These are phyloP conservation scores for Oryzias celebensis DNA, from an alignment of 2,113 vertebrate genomes.

Conservation along the genomic window DNA sequence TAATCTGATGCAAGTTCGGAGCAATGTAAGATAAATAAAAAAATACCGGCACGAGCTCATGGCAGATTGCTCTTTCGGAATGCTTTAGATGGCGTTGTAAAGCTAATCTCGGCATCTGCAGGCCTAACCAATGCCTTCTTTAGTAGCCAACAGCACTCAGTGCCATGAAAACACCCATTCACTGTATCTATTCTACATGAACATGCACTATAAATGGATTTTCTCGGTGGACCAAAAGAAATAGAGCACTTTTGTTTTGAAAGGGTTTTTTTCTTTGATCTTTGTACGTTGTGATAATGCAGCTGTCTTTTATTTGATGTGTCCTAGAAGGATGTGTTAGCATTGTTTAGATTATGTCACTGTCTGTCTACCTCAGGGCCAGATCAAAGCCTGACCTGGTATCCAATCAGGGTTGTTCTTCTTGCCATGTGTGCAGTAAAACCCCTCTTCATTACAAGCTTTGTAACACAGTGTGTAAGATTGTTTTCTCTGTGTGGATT, in stretches of 20 bases:
- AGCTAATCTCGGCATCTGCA: constrained; percentile 54
- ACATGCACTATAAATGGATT: constrained; percentile 77
- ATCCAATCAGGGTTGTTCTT: constrained; percentile 85
- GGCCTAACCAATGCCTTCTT: constrained; percentile 56
- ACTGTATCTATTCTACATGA: constrained; percentile 73
- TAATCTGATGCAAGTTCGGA: constrained; percentile 64
- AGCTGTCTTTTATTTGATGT: constrained; percentile 76
- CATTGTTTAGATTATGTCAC: constrained; percentile 85
- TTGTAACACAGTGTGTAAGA: constrained; percentile 79
- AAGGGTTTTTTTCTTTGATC: constrained; percentile 76
- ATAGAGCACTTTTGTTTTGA: constrained; percentile 77
- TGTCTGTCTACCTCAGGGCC: constrained; percentile 99
- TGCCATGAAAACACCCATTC: constrained; percentile 73
- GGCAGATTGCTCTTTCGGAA: constrained; percentile 59
- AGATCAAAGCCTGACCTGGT: constrained; percentile 92
- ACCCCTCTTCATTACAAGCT: constrained; percentile 76
- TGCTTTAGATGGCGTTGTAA: constrained; percentile 48
- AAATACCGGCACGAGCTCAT: constrained; percentile 30
- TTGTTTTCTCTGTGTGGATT: constrained; percentile 87
- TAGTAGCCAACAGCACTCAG: constrained; percentile 69
- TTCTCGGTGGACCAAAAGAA: constrained; percentile 76
- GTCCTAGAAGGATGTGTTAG: constrained; percentile 77
- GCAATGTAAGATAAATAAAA: constrained; percentile 41
- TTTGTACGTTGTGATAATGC: constrained; percentile 76
- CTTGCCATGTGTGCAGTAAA: constrained; percentile 81